Percentiles rank a stretch among this genome's conserved stretches.
Evolutionary conservation across 2,888 invertebrate species (phyloP).

Genomic region (Agrotis clavis): DNA sequence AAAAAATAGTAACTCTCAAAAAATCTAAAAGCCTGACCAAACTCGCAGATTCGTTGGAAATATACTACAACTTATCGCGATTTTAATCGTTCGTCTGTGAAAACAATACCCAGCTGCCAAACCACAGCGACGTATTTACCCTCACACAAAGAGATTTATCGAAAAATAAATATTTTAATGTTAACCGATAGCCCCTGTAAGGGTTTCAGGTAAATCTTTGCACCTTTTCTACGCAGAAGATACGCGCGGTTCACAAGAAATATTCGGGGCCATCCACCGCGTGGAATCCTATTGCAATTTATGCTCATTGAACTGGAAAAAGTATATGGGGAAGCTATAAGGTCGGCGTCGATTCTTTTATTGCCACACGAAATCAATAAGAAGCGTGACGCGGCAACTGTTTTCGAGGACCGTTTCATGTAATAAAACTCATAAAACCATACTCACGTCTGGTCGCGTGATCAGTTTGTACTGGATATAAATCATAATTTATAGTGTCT

Average conservation of each 20-base stretch:
- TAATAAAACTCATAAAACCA: conserved; percentile 76
- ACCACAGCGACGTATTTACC: conserved; percentile 45
- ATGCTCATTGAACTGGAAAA: conserved; percentile 89
- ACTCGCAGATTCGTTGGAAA: conserved; percentile 20
- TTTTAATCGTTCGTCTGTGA: conserved; percentile 33
- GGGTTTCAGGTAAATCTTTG: conserved; percentile 84
- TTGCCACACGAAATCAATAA: conserved; percentile 88
- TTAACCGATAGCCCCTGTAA: conserved; percentile 77
- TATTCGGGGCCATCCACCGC: conserved; percentile 85
- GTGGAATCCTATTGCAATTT: conserved; percentile 90
- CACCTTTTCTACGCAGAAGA: conserved; percentile 82
- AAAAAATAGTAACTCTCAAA: conserved; percentile 34
- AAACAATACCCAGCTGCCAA: conserved; percentile 41
- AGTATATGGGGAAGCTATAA: conserved; percentile 88
- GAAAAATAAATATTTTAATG: conserved; percentile 78
- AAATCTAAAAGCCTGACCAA: conserved; percentile 36
- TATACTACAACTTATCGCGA: conserved; percentile 35
- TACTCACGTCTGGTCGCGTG: conserved; percentile 66
- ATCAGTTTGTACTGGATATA: conserved; percentile 64
- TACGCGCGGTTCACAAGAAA: conserved; percentile 80
- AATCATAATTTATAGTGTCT: conserved; percentile 75
- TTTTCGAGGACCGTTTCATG: conserved; percentile 69
- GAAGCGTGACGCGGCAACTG: conserved; percentile 81
- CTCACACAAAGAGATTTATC: conserved; percentile 56
- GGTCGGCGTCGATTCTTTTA: conserved; percentile 88